A percentile compares a stretch with the other conserved stretches of the same genome.
phyloP scores from a whole-genome alignment of 2,888 invertebrate genomes.

The Drosophila monieri region DNA sequence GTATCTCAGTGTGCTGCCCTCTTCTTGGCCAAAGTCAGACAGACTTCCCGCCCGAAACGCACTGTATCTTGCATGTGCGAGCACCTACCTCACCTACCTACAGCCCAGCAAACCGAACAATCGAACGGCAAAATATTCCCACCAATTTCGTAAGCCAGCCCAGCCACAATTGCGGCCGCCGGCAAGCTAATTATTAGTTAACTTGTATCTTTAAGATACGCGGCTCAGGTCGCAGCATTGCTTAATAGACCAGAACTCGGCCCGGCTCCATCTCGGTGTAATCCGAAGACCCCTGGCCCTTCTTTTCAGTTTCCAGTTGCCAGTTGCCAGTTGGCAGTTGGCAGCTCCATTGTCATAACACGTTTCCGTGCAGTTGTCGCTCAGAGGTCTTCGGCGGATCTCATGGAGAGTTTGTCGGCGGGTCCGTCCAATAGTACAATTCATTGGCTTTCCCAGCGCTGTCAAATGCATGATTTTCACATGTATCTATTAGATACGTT shows the following conservation, averaged over 20 bases:
- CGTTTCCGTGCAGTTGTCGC: conserved; percentile 51
- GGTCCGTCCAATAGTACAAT: conserved; percentile 69
- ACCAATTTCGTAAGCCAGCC: conserved; percentile 68
- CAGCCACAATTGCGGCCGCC: conserved; percentile 66
- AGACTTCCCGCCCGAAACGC: conserved; percentile 1
- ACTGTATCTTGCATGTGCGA: conserved; percentile 3
- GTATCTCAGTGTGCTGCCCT: no score
- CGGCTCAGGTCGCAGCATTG: conserved; percentile 58
- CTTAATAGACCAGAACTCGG: conserved; percentile 74
- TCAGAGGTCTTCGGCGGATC: conserved; percentile 51
- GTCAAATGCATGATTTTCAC: conserved; percentile 80
- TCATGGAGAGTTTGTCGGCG: conserved; percentile 47
- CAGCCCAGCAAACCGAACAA: conserved; percentile 32
- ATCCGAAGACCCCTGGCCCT: neutral
- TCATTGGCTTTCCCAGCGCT: conserved; percentile 75
- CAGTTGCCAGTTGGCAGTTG: conserved; percentile 8
- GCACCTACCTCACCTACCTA: neutral
- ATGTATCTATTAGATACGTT: conserved; percentile 80
- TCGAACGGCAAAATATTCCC: conserved; percentile 49
- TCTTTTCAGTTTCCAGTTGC: conserved; percentile 5
- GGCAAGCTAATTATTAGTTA: conserved; percentile 75
- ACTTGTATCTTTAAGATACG: conserved; percentile 78
- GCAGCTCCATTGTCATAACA: conserved; percentile 71
- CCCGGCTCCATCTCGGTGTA: conserved; percentile 21
- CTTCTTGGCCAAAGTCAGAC: no score